phyloP scores from a whole-genome alignment of 2,797 vertebrate genomes.

The Schizopygopsis malacanthus region DNA sequence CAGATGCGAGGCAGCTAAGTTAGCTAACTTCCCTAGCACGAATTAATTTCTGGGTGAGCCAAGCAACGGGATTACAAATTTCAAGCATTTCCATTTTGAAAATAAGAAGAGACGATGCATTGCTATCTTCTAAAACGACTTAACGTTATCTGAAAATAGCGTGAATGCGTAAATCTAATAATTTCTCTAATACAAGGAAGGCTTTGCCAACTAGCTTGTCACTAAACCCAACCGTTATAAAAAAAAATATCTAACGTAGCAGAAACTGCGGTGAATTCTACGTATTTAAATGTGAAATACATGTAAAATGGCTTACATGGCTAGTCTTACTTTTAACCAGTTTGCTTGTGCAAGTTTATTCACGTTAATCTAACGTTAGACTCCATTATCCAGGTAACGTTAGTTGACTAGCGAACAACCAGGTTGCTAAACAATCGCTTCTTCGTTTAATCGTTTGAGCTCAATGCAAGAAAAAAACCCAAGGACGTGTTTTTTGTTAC shows the following conservation, averaged over 20 bases:
- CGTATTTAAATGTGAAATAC: background rate
- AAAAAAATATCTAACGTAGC: no score
- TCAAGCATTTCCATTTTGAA: background rate
- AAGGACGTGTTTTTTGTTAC: background rate
- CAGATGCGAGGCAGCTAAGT: conserved; percentile 15
- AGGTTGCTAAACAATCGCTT: conserved; percentile 31
- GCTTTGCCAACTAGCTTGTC: conserved; percentile 25
- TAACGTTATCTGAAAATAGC: background rate
- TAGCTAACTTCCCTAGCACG: conserved; percentile 55
- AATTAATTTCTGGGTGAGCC: background rate
- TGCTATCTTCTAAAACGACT: background rate
- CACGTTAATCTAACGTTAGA: background rate
- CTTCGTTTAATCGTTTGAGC: background rate
- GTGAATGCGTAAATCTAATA: background rate
- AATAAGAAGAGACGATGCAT: background rate
- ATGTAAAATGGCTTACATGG: background rate
- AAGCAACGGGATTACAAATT: background rate
- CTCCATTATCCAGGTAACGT: background rate
- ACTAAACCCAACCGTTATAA: background rate
- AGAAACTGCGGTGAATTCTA: background rate
- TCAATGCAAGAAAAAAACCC: conserved; percentile 14
- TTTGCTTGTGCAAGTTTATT: conserved; percentile 8
- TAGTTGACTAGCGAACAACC: conserved; percentile 41
- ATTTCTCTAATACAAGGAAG: background rate
- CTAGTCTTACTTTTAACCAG: background rate